Evolutionary conservation across 2,113 vertebrate genomes (phyloP).

Genomic region (Porphyrio hochstetteri): DNA sequence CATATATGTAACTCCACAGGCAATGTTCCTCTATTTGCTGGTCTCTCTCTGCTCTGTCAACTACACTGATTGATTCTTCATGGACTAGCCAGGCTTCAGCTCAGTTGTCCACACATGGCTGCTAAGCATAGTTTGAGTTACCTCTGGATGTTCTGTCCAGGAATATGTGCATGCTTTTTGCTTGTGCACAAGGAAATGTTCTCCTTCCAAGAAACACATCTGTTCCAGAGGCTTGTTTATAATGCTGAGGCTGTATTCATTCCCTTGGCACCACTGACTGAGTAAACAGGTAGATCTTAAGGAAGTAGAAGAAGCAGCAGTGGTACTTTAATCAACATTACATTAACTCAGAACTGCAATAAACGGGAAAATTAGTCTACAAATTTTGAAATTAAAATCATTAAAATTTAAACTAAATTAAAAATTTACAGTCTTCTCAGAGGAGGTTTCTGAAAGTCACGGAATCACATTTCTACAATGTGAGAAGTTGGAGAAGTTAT

Average conservation of each 20-base stretch:
- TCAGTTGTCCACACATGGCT: not conserved
- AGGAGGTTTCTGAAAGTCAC: not conserved
- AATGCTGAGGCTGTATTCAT: not conserved
- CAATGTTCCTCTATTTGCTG: not conserved
- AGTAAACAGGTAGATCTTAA: constrained; percentile 40
- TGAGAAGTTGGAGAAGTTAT: not conserved
- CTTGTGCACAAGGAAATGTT: not conserved
- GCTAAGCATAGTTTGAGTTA: not conserved
- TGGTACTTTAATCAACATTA: not conserved
- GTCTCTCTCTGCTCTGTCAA: not conserved
- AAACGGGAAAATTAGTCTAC: not conserved
- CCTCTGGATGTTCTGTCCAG: not conserved
- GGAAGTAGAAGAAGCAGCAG: not conserved
- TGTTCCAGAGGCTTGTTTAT: not conserved
- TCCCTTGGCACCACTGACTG: not conserved
- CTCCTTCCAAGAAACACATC: constrained; percentile 28
- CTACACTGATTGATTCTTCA: not conserved
- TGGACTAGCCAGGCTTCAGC: not conserved
- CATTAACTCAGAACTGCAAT: not conserved
- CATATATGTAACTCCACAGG: not conserved
- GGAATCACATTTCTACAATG: fast-evolving
- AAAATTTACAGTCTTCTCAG: not conserved
- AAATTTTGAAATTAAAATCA: not conserved
- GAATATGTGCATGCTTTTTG: not conserved
- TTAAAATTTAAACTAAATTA: constrained; percentile 13